These are phyloP conservation scores for Oreortyx pictus DNA, from an alignment of 2,797 vertebrate genomes.

Conservation along the genomic window DNA sequence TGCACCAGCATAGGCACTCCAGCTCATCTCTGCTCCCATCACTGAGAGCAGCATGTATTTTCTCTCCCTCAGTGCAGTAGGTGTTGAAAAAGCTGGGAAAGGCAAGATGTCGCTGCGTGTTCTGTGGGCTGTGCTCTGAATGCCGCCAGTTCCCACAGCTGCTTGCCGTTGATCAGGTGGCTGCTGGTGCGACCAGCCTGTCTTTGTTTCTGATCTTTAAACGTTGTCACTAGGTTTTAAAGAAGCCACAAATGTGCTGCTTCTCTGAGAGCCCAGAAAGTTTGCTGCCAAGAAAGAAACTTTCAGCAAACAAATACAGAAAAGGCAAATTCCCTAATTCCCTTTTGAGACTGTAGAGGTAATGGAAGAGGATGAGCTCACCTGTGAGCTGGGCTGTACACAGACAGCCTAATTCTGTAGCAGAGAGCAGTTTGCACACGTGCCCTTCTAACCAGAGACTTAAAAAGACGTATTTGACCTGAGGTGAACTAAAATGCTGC, in stretches of 20 bases:
- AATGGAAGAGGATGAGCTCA: background rate
- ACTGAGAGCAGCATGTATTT: background rate
- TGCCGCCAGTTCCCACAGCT: background rate
- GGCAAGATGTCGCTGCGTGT: background rate
- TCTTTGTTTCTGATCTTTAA: background rate
- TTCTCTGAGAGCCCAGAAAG: background rate
- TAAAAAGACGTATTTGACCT: background rate
- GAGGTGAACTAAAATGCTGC: background rate
- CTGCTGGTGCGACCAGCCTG: background rate
- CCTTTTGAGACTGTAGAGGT: background rate
- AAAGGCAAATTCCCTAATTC: background rate
- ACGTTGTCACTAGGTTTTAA: background rate
- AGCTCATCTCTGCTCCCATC: background rate
- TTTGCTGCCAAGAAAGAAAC: background rate
- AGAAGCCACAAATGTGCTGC: background rate
- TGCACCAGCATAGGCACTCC: background rate
- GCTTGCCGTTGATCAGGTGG: background rate
- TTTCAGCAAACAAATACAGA: background rate
- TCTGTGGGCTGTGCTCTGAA: background rate
- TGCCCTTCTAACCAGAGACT: background rate
- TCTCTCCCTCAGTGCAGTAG: background rate
- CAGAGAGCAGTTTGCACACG: background rate
- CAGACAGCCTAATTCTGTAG: background rate
- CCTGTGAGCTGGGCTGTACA: background rate
- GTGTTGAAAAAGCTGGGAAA: background rate